A percentile compares a stretch with the other conserved stretches of the same genome.
phyloP scores from a whole-genome alignment of 2,113 vertebrate genomes.

The Sclerurus mexicanus region DNA sequence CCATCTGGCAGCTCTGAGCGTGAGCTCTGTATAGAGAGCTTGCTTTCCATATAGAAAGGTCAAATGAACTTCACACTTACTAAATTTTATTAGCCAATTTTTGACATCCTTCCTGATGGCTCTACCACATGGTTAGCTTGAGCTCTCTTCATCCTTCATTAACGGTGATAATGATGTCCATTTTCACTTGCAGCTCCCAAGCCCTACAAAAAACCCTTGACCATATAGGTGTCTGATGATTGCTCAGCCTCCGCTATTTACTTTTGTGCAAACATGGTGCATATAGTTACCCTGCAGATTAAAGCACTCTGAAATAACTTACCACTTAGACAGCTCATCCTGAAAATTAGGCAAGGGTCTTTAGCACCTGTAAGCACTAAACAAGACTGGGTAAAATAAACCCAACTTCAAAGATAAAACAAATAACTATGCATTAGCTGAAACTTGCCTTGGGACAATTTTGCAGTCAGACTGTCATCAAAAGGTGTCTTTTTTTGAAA shows the following conservation, averaged over 20 bases:
- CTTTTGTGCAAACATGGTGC: neutral
- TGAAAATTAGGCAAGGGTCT: neutral
- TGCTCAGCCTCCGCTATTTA: neutral
- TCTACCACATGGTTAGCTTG: neutral
- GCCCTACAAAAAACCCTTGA: neutral
- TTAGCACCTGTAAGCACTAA: neutral
- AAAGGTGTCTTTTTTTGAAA: neutral
- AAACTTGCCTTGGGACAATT: neutral
- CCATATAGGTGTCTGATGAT: neutral
- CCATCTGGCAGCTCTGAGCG: neutral
- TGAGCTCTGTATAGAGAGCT: neutral
- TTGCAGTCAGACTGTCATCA: neutral
- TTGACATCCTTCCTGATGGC: conserved; percentile 13
- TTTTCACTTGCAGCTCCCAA: neutral
- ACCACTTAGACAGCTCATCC: neutral
- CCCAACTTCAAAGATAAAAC: neutral
- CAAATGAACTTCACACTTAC: neutral
- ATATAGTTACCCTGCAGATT: neutral
- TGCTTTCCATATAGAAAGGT: neutral
- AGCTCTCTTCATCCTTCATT: conserved; percentile 32
- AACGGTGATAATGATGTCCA: neutral
- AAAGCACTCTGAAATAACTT: neutral
- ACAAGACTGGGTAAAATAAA: neutral
- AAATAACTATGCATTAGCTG: neutral
- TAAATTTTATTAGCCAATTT: conserved; percentile 13